A percentile compares a stretch with the other conserved stretches of the same genome.
phyloP scores from a whole-genome alignment of 2,888 invertebrate genomes.

The Chloroclysta siterata region DNA sequence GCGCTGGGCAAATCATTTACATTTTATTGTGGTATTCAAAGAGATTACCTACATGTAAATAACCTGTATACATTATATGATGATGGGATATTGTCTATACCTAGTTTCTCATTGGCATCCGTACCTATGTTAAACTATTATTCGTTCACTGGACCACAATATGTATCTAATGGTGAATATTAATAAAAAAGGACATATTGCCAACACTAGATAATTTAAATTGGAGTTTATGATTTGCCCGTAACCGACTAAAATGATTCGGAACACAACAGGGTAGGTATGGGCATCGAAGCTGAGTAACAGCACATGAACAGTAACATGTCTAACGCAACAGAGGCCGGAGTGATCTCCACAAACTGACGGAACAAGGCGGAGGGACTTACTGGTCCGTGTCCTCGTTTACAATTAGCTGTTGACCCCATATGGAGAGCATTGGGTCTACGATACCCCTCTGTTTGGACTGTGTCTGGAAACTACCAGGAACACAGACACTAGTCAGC shows the following conservation, averaged over 20 bases:
- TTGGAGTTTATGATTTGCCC: constrained; percentile 57
- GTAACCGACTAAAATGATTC: constrained; percentile 51
- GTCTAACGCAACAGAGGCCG: constrained; percentile 46
- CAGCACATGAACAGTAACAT: constrained; percentile 55
- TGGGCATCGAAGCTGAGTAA: constrained; percentile 55
- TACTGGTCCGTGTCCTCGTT: constrained; percentile 99
- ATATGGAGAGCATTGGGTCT: constrained; percentile 99
- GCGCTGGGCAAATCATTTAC: constrained; percentile 41
- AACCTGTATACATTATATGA: too few relatives aligned
- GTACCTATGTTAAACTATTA: neutral
- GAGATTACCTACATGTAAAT: neutral
- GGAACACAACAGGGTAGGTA: constrained; percentile 54
- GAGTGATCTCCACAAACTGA: constrained; percentile 65
- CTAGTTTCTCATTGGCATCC: neutral
- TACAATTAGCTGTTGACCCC: constrained; percentile 99
- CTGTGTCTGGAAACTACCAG: constrained; percentile 92
- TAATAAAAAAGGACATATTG: neutral
- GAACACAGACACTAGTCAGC: constrained; percentile 78
- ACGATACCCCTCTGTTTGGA: constrained; percentile 98
- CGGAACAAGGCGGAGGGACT: constrained; percentile 80
- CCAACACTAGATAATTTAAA: neutral
- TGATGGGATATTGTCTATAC: too few relatives aligned
- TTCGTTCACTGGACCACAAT: too few relatives aligned
- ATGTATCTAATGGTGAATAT: neutral
- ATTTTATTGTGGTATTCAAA: neutral